Conservation (phyloP, 2,797 vertebrate species). For the Sciurus vulgaris region DNA sequence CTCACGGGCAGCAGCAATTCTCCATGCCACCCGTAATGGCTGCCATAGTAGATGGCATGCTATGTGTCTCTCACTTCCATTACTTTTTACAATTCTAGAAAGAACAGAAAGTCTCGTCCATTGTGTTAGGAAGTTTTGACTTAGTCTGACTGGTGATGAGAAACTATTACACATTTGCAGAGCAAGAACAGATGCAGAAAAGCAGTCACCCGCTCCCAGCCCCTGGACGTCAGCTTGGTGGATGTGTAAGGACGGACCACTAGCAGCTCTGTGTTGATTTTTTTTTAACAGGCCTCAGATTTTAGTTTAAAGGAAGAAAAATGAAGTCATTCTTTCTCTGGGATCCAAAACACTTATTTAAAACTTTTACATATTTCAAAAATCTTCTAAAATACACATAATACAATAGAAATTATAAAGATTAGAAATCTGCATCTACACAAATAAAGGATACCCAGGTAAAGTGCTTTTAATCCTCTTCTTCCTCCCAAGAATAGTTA, state of each 20-base stretch:
- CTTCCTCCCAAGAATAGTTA: constrained; percentile 33
- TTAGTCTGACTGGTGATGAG: background rate
- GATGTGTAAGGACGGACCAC: background rate
- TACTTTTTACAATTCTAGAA: background rate
- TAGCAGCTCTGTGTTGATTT: background rate
- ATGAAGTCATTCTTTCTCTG: background rate
- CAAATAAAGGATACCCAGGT: background rate
- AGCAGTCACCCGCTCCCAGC: background rate
- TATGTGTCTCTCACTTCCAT: background rate
- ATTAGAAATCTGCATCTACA: background rate
- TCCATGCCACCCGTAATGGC: background rate
- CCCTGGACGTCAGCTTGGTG: background rate
- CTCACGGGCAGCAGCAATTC: too few species aligned
- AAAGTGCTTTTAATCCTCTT: background rate
- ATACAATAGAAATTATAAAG: background rate
- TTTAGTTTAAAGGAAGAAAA: background rate
- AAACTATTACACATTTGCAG: background rate
- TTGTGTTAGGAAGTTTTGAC: background rate
- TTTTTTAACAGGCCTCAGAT: background rate
- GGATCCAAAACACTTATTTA: background rate
- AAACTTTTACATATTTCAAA: constrained; percentile 10
- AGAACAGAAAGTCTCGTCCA: background rate
- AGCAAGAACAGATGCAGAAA: background rate
- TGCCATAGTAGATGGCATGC: background rate
- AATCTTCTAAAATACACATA: background rate